Base-by-base conservation (phyloP, 2,113 vertebrate genomes). In the Passer montanus region DNA sequence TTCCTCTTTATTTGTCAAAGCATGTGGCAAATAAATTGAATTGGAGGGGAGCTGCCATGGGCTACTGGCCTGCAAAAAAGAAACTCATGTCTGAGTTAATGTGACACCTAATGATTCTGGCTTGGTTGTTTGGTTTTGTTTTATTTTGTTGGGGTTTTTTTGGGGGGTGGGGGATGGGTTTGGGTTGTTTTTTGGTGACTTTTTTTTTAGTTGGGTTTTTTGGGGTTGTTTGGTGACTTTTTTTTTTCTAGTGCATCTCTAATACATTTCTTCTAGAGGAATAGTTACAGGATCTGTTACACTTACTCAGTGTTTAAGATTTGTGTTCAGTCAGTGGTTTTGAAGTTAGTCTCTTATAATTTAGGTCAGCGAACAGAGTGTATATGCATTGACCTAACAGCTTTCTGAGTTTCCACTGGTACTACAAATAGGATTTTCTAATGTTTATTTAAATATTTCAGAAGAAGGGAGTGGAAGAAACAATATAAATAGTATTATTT, bases 301-400 rank as follows among this genome's bases (percentile, higher is more conserved):
- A 70, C 33, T 52, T 94, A 78, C 96, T 97, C 87, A 79, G 47
- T 95, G 78, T 94, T 96, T 91, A 96, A 96, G 97, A 97, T 96
- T 93, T 84, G 87, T 96, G 96, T 96, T 80, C 75, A 92, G 68
- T 90, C 78, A 79, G 93, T 95, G 75, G 39, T 95, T 95, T 96
- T 95, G 90, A 98, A 97, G 84, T 52, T 88, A 85, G 92, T 97
- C 80, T 92, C 95, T 94, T 96, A 56, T 79, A 96, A 97, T 97
- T 97, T 96, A 95, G 95, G 95, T 96, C 95, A 97, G 73, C 69
- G 76, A 92, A 89, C 26, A 52, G 59, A 93, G 86, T 87, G 50
- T 84, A 39, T 76, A 49, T 76, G 64, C 50, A 70, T 84, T 85
- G 76, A 94, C 74, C 84, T 89, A 97, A 91, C 82, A 95, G 70